Evolutionary conservation across 2,888 invertebrate genomes (phyloP).

Genomic region (Drosophila villosipedis): DNA sequence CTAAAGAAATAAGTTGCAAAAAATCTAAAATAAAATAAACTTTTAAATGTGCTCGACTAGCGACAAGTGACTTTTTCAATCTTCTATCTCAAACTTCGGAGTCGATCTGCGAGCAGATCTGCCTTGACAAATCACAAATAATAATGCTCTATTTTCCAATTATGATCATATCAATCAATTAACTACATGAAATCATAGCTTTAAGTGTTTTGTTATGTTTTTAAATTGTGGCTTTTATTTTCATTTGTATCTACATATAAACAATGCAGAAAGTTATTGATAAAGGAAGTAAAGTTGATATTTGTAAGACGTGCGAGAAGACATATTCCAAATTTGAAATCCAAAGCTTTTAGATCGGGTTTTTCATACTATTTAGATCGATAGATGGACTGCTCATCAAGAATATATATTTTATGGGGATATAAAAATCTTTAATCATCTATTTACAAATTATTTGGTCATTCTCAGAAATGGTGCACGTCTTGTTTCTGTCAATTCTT

Average conservation of each 20-base stretch:
- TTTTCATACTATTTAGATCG: not conserved
- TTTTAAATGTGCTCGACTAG: not conserved
- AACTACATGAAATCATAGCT: too few species aligned
- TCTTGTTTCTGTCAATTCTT: not conserved
- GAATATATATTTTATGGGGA: not conserved
- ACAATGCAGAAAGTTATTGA: too few species aligned
- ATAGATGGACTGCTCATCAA: not conserved
- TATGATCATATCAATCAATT: not conserved
- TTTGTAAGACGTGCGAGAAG: too few species aligned
- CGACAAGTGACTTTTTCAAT: not conserved
- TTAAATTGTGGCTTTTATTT: too few species aligned
- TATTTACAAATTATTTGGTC: not conserved
- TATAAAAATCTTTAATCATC: not conserved
- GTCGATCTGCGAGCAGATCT: not conserved
- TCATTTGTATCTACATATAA: too few species aligned
- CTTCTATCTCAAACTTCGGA: not conserved
- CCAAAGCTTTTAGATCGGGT: fast-evolving
- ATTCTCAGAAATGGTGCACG: not conserved
- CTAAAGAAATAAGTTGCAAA: not conserved
- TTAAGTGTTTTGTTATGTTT: too few species aligned
- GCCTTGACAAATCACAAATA: not conserved
- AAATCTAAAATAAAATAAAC: not conserved
- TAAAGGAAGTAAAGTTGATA: too few species aligned
- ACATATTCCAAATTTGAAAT: not conserved
- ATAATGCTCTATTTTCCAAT: not conserved